Evolutionary conservation across 30 jellyfish, hydroid and myxozoan genomes (phyloP).

Genomic region (Pseudorhiza aurosa): DNA sequence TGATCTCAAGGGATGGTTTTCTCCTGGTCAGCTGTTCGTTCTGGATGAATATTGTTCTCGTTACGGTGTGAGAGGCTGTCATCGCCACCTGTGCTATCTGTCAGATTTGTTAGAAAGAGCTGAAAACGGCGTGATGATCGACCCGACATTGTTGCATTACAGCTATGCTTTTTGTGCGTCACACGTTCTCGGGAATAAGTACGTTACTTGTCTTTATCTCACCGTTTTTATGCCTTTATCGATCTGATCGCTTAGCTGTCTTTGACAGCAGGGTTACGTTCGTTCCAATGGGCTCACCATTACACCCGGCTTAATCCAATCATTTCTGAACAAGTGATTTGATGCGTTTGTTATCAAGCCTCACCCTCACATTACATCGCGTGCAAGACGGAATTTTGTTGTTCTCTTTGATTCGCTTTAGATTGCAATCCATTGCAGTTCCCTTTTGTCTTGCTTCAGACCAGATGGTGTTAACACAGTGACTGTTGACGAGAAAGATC

Average conservation of each 20-base stretch:
- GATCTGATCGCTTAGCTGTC: no score
- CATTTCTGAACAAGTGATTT: no score
- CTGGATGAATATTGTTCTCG: slow-evolving; percentile 93
- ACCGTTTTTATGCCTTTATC: no score
- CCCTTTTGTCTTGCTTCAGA: slow-evolving; percentile 10
- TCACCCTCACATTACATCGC: no score
- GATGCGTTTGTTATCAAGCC: no score
- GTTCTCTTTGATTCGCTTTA: neutral
- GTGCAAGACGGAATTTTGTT: neutral
- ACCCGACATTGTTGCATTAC: slow-evolving; percentile 92
- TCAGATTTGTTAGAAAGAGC: slow-evolving; percentile 91
- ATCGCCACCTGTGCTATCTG: slow-evolving; percentile 91
- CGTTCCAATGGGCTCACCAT: no score
- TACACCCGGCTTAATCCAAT: no score
- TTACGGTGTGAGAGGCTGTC: slow-evolving; percentile 97
- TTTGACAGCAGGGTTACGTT: no score
- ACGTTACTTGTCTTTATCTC: neutral
- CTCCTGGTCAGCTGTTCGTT: slow-evolving; percentile 96
- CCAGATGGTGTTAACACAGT: slow-evolving; percentile 98
- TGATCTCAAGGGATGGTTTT: slow-evolving; percentile 91
- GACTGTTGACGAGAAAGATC: slow-evolving; percentile 88
- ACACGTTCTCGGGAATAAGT: slow-evolving; percentile 98
- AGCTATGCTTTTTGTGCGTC: slow-evolving; percentile 97
- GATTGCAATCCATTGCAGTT: no score
- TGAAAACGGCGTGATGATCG: slow-evolving; percentile 94